A percentile compares a stretch with the other conserved stretches of the same genome.
Conservation (phyloP, 2,888 invertebrate species). For the Troides aeacus region DNA sequence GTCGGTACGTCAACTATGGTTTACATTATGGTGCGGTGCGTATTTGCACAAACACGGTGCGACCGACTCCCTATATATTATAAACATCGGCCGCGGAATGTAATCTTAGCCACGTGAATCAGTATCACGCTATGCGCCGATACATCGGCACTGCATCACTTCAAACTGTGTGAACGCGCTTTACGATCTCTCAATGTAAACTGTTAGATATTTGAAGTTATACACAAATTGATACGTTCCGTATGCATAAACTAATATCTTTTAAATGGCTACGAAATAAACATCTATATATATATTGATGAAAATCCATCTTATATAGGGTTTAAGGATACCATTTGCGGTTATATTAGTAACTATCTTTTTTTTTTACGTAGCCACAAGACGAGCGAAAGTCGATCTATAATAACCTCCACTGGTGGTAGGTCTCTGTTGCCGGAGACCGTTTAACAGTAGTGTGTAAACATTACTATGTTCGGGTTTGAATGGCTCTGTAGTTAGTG, state of each 20-base stretch:
- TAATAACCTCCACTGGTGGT: too few species aligned
- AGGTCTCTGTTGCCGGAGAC: too few species aligned
- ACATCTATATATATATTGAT: background rate
- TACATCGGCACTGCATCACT: background rate
- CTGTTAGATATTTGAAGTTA: background rate
- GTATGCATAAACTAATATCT: background rate
- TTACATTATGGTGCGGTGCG: background rate
- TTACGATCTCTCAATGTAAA: background rate
- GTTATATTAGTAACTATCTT: too few species aligned
- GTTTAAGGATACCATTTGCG: too few species aligned
- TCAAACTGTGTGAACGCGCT: background rate
- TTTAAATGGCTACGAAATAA: background rate
- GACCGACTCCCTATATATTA: constrained; percentile 15
- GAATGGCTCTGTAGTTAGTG: too few species aligned
- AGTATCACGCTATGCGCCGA: background rate
- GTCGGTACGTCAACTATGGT: background rate
- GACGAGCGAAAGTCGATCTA: too few species aligned
- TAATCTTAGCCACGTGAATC: constrained; percentile 10
- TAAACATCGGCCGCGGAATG: constrained; percentile 20
- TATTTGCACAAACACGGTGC: constrained; percentile 5
- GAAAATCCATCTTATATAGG: too few species aligned
- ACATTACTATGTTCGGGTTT: too few species aligned
- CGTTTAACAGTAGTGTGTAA: too few species aligned
- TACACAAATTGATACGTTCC: background rate
- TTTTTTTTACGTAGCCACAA: too few species aligned